A percentile compares a stretch with the other conserved stretches of the same genome.
Conservation (phyloP, 2,888 invertebrate genomes). For the Proisotoma minuta region DNA sequence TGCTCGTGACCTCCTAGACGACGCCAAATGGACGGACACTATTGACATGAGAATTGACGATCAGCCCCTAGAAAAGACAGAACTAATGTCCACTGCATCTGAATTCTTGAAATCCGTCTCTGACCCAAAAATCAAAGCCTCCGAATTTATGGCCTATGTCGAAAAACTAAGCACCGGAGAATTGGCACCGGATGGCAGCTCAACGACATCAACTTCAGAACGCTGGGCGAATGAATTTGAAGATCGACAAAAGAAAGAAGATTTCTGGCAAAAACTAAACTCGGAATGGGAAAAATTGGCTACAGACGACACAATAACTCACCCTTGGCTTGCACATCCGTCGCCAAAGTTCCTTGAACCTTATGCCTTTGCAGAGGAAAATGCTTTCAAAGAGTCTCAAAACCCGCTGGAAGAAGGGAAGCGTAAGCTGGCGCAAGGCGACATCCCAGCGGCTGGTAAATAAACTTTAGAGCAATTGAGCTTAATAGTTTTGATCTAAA, state of each 20-base stretch:
- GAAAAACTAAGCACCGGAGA: constrained; percentile 40
- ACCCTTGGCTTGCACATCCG: constrained; percentile 69
- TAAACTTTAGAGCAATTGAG: too few species aligned
- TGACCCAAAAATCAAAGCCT: constrained; percentile 40
- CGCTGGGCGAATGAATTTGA: constrained; percentile 32
- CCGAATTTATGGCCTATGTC: constrained; percentile 44
- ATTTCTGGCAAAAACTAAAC: constrained; percentile 62
- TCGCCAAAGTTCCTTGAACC: constrained; percentile 58
- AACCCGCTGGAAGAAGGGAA: constrained; percentile 83
- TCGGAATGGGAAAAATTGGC: constrained; percentile 76
- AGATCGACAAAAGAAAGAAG: constrained; percentile 41
- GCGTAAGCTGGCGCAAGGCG: constrained; percentile 74
- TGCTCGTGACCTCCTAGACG: constrained; percentile 37
- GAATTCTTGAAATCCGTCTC: constrained; percentile 32
- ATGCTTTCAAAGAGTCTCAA: constrained; percentile 71
- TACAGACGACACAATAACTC: constrained; percentile 54
- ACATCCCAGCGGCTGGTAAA: constrained; percentile 94
- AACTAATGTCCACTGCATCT: constrained; percentile 36
- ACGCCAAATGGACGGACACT: constrained; percentile 38
- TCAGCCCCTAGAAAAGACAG: constrained; percentile 26
- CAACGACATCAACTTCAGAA: constrained; percentile 8
- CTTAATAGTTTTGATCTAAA: too few species aligned
- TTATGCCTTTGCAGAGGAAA: constrained; percentile 75
- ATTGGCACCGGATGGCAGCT: constrained; percentile 5
- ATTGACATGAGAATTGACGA: neutral